Percentiles rank a stretch among this genome's conserved stretches.
Conservation (phyloP, 2,797 vertebrate species). For the Enteromius thamalakanensis region DNA sequence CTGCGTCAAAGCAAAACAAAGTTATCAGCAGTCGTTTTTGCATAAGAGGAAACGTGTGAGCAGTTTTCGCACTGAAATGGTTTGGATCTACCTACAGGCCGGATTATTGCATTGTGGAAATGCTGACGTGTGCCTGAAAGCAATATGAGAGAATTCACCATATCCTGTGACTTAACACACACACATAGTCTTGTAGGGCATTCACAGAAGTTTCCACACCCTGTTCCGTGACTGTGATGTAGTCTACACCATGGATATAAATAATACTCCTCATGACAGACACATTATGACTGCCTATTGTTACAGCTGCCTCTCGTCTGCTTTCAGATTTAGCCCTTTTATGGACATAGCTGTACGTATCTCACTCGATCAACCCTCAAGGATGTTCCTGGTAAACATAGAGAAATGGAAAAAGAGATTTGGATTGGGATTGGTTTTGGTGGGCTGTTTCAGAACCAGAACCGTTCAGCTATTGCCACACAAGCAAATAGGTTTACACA, state of each 20-base stretch:
- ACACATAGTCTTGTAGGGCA: neutral
- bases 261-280: conserved; percentile 45
- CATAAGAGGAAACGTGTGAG: neutral
- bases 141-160: conserved; percentile 57
- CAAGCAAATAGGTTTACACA: neutral
- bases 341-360: conserved; percentile 20
- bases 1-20: conserved; percentile 48
- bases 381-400: conserved; percentile 8
- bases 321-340: conserved; percentile 37
- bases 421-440: conserved; percentile 4
- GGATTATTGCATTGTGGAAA: conserved; percentile 22
- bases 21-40: conserved; percentile 33
- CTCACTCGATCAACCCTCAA: neutral
- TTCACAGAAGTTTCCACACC: conserved; percentile 21
- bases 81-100: conserved; percentile 39
- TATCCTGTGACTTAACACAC: conserved; percentile 41
- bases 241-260: conserved; percentile 45
- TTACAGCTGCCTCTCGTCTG: conserved; percentile 50
- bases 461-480: conserved; percentile 14
- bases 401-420: conserved; percentile 7
- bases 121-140: conserved; percentile 61
- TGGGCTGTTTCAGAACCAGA: conserved; percentile 5
- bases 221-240: conserved; percentile 24
- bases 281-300: conserved; percentile 61
- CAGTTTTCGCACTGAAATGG: neutral